Evolutionary conservation across 2,888 invertebrate genomes (phyloP).

Genomic region (Diabrotica balteata): DNA sequence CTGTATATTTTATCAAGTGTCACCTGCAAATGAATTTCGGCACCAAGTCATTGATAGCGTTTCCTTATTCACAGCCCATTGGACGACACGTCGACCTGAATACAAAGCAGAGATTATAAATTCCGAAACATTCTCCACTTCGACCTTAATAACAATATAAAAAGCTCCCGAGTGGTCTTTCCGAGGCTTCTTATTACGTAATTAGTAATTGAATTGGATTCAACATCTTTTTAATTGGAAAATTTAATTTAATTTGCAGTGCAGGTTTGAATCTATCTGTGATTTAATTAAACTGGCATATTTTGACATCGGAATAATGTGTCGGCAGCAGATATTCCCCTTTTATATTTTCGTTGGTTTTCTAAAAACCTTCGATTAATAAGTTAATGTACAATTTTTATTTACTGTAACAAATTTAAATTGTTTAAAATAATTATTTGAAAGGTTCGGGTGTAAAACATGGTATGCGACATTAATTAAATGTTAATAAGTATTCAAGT

Average conservation of each 20-base stretch:
- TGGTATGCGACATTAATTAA: no score
- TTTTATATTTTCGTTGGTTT: no score
- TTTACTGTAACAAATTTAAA: no score
- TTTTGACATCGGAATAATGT: no score
- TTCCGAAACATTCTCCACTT: constrained; percentile 47
- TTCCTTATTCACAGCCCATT: constrained; percentile 52
- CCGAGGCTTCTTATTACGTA: constrained; percentile 31
- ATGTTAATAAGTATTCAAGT: no score
- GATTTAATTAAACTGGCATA: constrained; percentile 5
- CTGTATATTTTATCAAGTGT: no score
- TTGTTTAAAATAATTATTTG: no score
- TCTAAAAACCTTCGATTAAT: no score
- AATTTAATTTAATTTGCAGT: constrained; percentile 25
- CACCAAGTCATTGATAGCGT: constrained; percentile 25
- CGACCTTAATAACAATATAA: constrained; percentile 47
- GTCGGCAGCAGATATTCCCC: no score
- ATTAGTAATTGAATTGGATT: constrained; percentile 34
- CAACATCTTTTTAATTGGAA: constrained; percentile 33
- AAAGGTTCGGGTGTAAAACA: no score
- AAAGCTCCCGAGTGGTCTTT: constrained; percentile 35
- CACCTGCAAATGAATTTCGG: constrained; percentile 3
- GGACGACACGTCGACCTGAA: constrained; percentile 49
- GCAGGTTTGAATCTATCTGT: background rate
- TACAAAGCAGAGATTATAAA: constrained; percentile 54
- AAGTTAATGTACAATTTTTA: no score